A percentile compares a stretch with the other conserved stretches of the same genome.
These are phyloP conservation scores for Arion vulgaris DNA, from an alignment of 1,140 invertebrate genomes.

Conservation along the genomic window DNA sequence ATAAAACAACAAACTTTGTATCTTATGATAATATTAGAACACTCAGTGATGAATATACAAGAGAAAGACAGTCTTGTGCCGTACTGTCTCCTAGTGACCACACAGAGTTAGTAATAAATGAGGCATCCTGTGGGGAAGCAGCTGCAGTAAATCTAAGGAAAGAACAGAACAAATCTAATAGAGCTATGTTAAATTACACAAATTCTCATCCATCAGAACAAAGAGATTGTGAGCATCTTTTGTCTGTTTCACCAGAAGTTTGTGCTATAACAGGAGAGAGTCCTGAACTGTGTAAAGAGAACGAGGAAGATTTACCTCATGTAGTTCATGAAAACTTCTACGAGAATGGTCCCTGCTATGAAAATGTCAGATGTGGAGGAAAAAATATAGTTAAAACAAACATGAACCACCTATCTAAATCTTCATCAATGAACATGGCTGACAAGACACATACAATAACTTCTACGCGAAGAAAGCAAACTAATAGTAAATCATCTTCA, in stretches of 20 bases:
- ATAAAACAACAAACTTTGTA: neutral
- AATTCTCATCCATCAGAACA: neutral
- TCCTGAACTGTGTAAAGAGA: neutral
- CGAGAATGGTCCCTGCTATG: slow-evolving; percentile 36
- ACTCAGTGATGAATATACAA: neutral
- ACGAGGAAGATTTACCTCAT: neutral
- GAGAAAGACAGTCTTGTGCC: neutral
- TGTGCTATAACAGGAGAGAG: slow-evolving; percentile 35
- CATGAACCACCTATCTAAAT: slow-evolving; percentile 15
- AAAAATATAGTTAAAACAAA: neutral
- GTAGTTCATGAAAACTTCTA: slow-evolving; percentile 24
- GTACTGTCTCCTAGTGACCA: neutral
- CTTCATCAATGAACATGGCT: slow-evolving; percentile 11
- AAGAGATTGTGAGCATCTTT: slow-evolving; percentile 16
- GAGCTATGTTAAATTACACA: slow-evolving; percentile 18
- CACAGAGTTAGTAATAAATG: neutral
- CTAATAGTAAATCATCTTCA: neutral
- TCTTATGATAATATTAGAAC: neutral
- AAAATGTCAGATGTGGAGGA: slow-evolving; percentile 9
- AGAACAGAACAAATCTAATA: slow-evolving; percentile 1
- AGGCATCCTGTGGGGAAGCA: neutral
- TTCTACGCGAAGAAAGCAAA: neutral
- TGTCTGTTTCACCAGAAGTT: slow-evolving; percentile 32
- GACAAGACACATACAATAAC: neutral
- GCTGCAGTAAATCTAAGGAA: slow-evolving; percentile 9